Base-by-base conservation (phyloP, 1,140 invertebrate species). In the Ruditapes philippinarum region DNA sequence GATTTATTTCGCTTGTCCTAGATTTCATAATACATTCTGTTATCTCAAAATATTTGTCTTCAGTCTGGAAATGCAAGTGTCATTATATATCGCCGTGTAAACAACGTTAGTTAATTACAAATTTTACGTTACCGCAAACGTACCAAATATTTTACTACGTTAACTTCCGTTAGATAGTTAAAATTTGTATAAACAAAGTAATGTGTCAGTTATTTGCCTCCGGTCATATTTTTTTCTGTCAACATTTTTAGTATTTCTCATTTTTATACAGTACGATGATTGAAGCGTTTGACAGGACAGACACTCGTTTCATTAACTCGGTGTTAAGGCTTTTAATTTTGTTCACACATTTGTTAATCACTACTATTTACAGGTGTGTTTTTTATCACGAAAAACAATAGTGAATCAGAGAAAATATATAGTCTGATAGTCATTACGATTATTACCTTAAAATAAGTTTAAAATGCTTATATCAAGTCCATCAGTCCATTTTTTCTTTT, bases 151-250 rank as follows among this genome's bases (percentile, higher is more conserved):
- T 65, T 70, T 38, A 40, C 65, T 70, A 70, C 65, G 36, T 70
- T 36, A 3, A 70, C 65, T 70, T 70, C 65, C 65, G 65, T 36
- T 38, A 11, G 14, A 22, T 25, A 38, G 1, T 2, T 38, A 3
- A 70, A 38, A 33, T 70, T 70, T 70, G 65, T 70, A 33, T 70
- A 70, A 70, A 70, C 65, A 70, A 65, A 65, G 12, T 38, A 38
- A 40, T 70, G 65, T 70, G 38, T 70, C 65, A 70, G 9, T 38
- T 25, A 38, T 36, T 70, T 31, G 65, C 65, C 65, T 36, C 17
- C 4, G 65, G 65, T 0, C 22, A 38, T 19, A 38, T 36, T 70
- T 70, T 28, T 22, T 31, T 38, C 65, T 65, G 65, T 70, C 65
- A 70, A 70, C 22, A 57, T 38, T 70, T 70, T 38, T 70, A 70